These are phyloP conservation scores for Myrmophylax atrothorax DNA, from an alignment of 2,113 vertebrate genomes.

Conservation along the genomic window DNA sequence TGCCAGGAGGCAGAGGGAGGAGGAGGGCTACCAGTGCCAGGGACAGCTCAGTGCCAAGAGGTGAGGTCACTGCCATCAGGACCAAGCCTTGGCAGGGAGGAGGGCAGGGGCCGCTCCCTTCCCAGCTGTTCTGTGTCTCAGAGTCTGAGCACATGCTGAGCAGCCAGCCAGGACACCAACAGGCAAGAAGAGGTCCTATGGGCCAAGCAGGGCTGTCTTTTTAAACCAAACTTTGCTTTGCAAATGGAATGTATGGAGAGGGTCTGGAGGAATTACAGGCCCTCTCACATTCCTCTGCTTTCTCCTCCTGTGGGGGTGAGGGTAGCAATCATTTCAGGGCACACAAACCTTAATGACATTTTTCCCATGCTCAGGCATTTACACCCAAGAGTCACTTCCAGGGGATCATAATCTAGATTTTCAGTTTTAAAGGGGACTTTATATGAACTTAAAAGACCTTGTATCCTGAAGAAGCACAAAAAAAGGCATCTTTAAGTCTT, in stretches of 20 bases:
- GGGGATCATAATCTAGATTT: neutral
- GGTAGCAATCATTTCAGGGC: neutral
- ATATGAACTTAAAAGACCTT: neutral
- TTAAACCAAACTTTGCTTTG: neutral
- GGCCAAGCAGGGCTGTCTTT: neutral
- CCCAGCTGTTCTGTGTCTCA: neutral
- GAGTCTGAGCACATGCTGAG: neutral
- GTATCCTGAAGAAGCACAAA: neutral
- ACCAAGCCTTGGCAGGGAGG: neutral
- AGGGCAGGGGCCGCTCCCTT: conserved; percentile 20
- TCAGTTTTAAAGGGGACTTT: neutral
- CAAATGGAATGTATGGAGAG: neutral
- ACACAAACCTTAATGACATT: neutral
- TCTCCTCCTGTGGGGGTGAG: neutral
- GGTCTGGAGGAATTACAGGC: neutral
- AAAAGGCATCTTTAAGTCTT: neutral
- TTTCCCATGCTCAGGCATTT: neutral
- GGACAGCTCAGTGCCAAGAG: neutral
- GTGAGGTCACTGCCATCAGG: conserved; percentile 9
- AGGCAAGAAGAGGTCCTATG: neutral
- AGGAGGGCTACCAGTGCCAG: neutral
- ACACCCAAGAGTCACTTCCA: neutral
- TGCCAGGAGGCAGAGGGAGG: neutral
- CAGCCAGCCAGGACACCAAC: neutral
- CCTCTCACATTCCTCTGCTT: neutral